Evolutionary conservation across 2,797 vertebrate species (phyloP).

Genomic region (Adrianichthys oophorus): DNA sequence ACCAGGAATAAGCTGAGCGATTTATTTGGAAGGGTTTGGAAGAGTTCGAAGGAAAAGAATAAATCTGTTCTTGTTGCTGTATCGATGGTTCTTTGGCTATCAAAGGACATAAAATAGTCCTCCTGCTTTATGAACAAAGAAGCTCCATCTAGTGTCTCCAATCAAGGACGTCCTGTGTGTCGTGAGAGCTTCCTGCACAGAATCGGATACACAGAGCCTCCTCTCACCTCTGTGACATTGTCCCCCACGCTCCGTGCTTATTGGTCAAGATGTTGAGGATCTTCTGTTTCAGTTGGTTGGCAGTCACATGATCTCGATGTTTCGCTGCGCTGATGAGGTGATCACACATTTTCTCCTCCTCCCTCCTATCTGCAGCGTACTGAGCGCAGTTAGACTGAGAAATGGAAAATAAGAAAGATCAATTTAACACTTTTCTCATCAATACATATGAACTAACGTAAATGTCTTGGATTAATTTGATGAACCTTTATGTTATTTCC

Average conservation of each 20-base stretch:
- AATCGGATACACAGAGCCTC: constrained; percentile 2
- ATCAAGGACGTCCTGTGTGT: background rate
- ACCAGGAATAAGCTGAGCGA: too few relatives aligned
- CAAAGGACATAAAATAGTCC: background rate
- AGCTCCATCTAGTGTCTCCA: background rate
- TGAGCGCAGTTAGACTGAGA: constrained; percentile 94
- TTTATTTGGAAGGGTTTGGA: too few relatives aligned
- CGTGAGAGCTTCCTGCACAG: background rate
- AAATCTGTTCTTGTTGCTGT: background rate
- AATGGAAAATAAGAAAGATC: background rate
- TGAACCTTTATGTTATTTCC: too few relatives aligned
- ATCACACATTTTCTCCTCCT: constrained; percentile 99
- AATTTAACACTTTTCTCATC: background rate
- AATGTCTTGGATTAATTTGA: too few relatives aligned
- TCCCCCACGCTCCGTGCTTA: constrained; percentile 98
- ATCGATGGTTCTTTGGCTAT: background rate
- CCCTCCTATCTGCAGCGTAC: constrained; percentile 93
- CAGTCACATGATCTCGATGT: constrained; percentile 96
- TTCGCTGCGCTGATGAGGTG: constrained; percentile 98
- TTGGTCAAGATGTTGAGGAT: constrained; percentile 99
- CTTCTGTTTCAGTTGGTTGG: constrained; percentile 98
- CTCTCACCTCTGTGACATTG: constrained; percentile 91
- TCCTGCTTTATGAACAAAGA: background rate
- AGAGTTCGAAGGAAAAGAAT: too few relatives aligned
- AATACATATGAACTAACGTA: background rate